Evolutionary conservation across 2,113 vertebrate genomes (phyloP), one percentile per base, ranked within the genome.

Genomic region (Nothoprocta perdicaria): DNA sequence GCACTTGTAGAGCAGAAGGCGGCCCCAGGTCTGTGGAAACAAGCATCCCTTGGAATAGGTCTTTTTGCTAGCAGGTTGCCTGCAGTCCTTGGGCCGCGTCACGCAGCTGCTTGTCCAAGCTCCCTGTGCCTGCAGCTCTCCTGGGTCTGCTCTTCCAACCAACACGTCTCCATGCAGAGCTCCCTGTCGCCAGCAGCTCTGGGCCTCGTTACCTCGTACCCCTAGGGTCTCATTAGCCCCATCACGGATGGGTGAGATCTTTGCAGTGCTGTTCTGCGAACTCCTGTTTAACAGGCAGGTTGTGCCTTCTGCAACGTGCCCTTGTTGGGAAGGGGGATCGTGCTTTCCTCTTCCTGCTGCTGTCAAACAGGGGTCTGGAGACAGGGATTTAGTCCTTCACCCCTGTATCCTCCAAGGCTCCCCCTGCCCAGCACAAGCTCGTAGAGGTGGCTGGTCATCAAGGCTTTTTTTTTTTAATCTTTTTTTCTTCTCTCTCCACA

Each of bases 361-460:
- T 10, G 35, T 31, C 38, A 3, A 0, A 6, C 0, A 1, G 40
- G 21, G 41, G 4, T 0, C 1, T 80, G 89, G 57, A 77, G 9
- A 5, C 33, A 10, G 45, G 7, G 13, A 58, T 23, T n/a, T 38
- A 0, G 8, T 22, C 12, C 33, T 52, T 58, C 35, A 14, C 24
- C 50, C 0, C 0, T 4, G 48, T 3, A 0, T 22, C 40, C 72
- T 65, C 67, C 0, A 1, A 33, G 35, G 71, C n/a, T 53, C 22
- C 14, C 15, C 0, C 0, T 31, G 33, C 82, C 71, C 77, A 61
- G 78, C 33, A 40, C 63, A 27, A 0, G 0, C 66, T 81, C 55
- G 69, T 29, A 40, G 63, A 27, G 0, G 0, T 15, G 24, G 22
- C 55, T 41, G 23, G 1, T 45, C 61, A 69, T 46, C 38, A 18